Conservation (phyloP, 2,888 invertebrate genomes). For the Masnerella sp. region DNA sequence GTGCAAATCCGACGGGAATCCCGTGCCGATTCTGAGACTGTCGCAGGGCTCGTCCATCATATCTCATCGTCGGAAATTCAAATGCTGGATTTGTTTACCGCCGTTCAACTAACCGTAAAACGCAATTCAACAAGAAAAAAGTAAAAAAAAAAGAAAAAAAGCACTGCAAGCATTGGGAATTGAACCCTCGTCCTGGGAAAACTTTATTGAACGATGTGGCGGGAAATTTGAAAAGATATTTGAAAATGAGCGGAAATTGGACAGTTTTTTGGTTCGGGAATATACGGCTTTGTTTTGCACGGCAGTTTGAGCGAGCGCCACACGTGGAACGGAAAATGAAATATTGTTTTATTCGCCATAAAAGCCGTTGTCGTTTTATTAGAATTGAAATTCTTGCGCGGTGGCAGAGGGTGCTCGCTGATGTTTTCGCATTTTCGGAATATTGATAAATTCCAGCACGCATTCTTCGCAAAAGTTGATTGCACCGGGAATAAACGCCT, state of each 20-base stretch:
- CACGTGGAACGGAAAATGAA: conserved; percentile 53
- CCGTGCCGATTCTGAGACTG: conserved; percentile 22
- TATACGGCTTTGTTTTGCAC: not conserved
- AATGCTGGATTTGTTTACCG: conserved; percentile 10
- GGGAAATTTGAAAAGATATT: too few species aligned
- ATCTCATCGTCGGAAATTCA: conserved; percentile 6
- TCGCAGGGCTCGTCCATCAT: conserved; percentile 21
- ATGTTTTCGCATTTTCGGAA: conserved; percentile 61
- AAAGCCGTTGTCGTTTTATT: conserved; percentile 67
- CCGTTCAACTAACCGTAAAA: not conserved
- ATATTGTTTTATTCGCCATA: conserved; percentile 68
- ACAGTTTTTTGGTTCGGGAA: too few species aligned
- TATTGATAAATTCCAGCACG: conserved; percentile 69
- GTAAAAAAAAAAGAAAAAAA: not conserved
- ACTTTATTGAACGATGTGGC: too few species aligned
- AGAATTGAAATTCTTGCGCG: conserved; percentile 68
- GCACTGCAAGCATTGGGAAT: too few species aligned
- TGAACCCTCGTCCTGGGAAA: too few species aligned
- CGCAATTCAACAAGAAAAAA: not conserved
- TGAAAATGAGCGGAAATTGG: too few species aligned
- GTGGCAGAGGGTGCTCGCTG: conserved; percentile 32
- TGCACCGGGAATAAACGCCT: conserved; percentile 51
- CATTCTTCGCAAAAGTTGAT: conserved; percentile 55
- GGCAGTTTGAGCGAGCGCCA: conserved; percentile 2
- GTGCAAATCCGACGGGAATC: conserved; percentile 16